Percentiles rank a stretch among this genome's conserved stretches.
phyloP scores from a whole-genome alignment of 1,140 invertebrate genomes.

The Ectropis grisescens region DNA sequence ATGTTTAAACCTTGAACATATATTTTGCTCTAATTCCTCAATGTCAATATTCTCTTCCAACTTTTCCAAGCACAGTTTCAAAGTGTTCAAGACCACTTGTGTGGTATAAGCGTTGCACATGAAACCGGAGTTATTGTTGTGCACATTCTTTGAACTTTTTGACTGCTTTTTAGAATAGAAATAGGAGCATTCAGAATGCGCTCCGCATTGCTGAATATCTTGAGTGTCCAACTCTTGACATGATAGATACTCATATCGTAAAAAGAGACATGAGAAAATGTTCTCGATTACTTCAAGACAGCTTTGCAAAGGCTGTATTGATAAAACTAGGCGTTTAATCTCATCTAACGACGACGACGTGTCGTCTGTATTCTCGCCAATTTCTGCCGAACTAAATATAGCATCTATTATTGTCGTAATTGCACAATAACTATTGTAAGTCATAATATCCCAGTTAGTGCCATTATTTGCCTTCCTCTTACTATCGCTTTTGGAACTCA shows the following conservation, averaged over 20 bases:
- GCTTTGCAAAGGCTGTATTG: slow-evolving; percentile 49
- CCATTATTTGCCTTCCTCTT: slow-evolving; percentile 17
- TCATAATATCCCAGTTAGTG: slow-evolving; percentile 56
- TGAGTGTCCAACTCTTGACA: slow-evolving; percentile 45
- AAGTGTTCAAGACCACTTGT: slow-evolving; percentile 51
- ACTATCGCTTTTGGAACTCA: slow-evolving; percentile 29
- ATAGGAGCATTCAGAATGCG: slow-evolving; percentile 65
- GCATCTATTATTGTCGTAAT: slow-evolving; percentile 61
- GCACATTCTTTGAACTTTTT: slow-evolving; percentile 27
- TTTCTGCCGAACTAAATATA: slow-evolving; percentile 48
- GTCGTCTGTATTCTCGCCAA: slow-evolving; percentile 27
- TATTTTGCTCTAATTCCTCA: slow-evolving; percentile 21
- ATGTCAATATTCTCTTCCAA: slow-evolving; percentile 28
- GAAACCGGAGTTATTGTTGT: slow-evolving; percentile 40
- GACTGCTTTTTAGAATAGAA: slow-evolving; percentile 61
- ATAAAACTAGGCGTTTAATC: slow-evolving; percentile 51
- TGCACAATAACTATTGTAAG: slow-evolving; percentile 62
- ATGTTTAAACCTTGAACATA: slow-evolving; percentile 29
- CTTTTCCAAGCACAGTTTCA: slow-evolving; percentile 58
- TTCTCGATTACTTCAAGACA: slow-evolving; percentile 63
- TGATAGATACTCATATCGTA: slow-evolving; percentile 64
- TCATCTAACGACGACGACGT: slow-evolving; percentile 51
- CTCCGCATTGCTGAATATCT: slow-evolving; percentile 45
- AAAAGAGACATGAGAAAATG: slow-evolving; percentile 61
- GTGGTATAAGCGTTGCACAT: slow-evolving; percentile 57